A percentile compares a stretch with the other conserved stretches of the same genome.
Conservation (phyloP, 2,797 vertebrate genomes). For the Clarias fuscus region DNA sequence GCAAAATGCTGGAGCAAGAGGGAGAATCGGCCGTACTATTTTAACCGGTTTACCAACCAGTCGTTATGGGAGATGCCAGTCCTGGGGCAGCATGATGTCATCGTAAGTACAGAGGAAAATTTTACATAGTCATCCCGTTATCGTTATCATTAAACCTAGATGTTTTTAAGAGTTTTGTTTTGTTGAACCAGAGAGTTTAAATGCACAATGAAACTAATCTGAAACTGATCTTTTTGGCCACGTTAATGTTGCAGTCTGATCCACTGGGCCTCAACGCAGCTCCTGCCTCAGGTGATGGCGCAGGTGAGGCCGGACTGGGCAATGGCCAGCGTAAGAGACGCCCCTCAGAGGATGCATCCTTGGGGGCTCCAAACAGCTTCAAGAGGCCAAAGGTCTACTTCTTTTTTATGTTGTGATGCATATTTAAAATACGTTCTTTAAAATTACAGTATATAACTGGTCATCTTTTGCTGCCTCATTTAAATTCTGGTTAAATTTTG, state of each 20-base stretch:
- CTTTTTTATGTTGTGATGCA: background rate
- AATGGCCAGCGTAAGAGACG: slow-evolving; percentile 86
- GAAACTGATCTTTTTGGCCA: background rate
- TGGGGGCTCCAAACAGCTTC: slow-evolving; percentile 75
- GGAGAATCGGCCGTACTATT: slow-evolving; percentile 95
- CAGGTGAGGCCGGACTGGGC: slow-evolving; percentile 72
- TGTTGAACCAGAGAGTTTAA: background rate
- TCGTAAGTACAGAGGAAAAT: slow-evolving; percentile 78
- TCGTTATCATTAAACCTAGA: background rate
- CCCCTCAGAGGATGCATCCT: slow-evolving; percentile 82
- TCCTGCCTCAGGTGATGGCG: slow-evolving; percentile 80
- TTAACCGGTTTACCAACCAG: slow-evolving; percentile 98
- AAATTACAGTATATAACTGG: too few species aligned
- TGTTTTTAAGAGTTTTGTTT: background rate
- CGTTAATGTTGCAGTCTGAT: slow-evolving; percentile 80
- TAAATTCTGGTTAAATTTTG: background rate
- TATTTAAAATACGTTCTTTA: background rate
- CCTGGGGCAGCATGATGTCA: slow-evolving; percentile 92
- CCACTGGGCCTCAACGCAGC: slow-evolving; percentile 94
- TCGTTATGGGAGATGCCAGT: slow-evolving; percentile 98
- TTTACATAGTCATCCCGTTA: background rate
- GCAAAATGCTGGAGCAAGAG: slow-evolving; percentile 97
- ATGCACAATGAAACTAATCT: background rate
- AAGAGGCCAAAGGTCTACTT: slow-evolving; percentile 85
- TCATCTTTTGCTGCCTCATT: background rate